Base-by-base conservation (phyloP, 2,888 invertebrate genomes). In the Ceratothoa steindachneri region DNA sequence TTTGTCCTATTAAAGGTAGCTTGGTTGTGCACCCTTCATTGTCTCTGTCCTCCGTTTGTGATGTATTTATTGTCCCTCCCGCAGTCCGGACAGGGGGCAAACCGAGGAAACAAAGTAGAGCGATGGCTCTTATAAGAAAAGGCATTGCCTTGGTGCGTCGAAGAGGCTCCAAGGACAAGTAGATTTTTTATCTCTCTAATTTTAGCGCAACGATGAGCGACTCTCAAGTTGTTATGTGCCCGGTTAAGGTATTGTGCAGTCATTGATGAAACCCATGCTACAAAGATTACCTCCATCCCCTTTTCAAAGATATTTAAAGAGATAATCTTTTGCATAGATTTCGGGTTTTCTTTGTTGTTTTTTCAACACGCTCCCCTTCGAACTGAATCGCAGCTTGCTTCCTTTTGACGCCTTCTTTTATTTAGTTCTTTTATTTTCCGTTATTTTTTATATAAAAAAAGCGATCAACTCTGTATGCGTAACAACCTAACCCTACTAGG, bases 121-220 rank as follows among this genome's bases (percentile, higher is more conserved):
- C 79, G 65, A 72, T 79, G 74, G 76, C 74, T 53, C 70, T 79
- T 52, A 74, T 79, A 30, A 71, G 70, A 67, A 79, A 79, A 68
- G 79, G 76, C 69, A 67, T 79, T 65, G 79, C 67, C 68, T 71
- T 79, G 69, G 79, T 79, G 31, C 67, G 79, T 69, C 73, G 79
- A 69, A 76, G 79, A 74, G 76, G 79, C 53, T 71, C 75, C 66
- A 78, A 78, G 75, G 75, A 75, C 72, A 78, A 78, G 75, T 78
- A 71, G 41, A 65, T 30, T 66, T 30, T 66, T 69, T 71, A 27
- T 24, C 67, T 71, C 72, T 74, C 65, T 65, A 67, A 71, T 71
- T 70, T 67, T n/a, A 12, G 7, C 7, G 9, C 41, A 15, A 41
- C 41, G 41, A 41, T 9, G 41, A 41, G 7, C 15, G 41, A 41